Base-by-base conservation (phyloP, 2,797 vertebrate species). In the Enteromius viviparus region DNA sequence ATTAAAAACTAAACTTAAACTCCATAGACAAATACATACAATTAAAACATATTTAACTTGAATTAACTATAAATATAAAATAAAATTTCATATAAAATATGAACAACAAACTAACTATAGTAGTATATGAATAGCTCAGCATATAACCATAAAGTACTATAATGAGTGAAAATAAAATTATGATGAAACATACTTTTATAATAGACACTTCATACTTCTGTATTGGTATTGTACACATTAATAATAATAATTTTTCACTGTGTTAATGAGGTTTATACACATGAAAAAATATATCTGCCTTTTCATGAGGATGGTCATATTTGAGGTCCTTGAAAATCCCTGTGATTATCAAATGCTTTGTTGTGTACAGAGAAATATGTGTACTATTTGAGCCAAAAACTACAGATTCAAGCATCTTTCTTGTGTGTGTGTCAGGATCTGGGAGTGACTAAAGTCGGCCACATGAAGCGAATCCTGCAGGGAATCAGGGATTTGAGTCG, bases 381-480 rank as follows among this genome's bases (percentile, higher is more conserved):
- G 15, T 21, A 10, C 15, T 6, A 32, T 72, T 51, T 26, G 3
- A 70, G 14, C 26, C 3, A 23, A 12, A 6, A 26, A 58, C 34
- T 40, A 58, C 11, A 42, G 32, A 60, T 26, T 62, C 19, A 62
- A 76, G 23, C n/a, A 37, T 40, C 42, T 34, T 37, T 29, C 40
- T 34, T 7, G 42, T 81, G 21, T 76, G 53, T 83, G 37, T 84
- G 26, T 85, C 90, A 99, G 98, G 98, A 99, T 87, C 93, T 99
- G 64, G 98, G 98, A 0, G 97, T 99, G 89, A 97, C 97, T 42
- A 99, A 99, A 93, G 98, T 99, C 75, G 98, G 98, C 49, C 98
- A 99, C 86, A 96, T 99, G 96, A 99, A 99, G 95, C 92, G 98
- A 86, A 99, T 99, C 89, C 94, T 99, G 53, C 97, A 98, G 19